Evolutionary conservation across 2,888 invertebrate species (phyloP), one percentile per base, ranked within the genome.

Genomic region (Chironomus tentans): DNA sequence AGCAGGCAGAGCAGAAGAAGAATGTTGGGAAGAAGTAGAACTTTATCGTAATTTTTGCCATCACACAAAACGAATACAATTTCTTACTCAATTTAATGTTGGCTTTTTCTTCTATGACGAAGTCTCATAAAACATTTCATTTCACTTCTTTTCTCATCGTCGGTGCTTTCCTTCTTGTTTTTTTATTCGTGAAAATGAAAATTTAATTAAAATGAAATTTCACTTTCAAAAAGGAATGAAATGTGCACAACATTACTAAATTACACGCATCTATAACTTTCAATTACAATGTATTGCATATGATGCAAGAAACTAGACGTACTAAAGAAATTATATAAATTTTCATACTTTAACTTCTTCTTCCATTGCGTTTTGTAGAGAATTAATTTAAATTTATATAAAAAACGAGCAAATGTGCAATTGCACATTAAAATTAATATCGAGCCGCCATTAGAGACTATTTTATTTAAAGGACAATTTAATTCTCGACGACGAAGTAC

Each of bases 11-110:
- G 65, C 65, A 24, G 13, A 56, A 56, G 15, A 56, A 56, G 56
- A 56, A 56, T n/a, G 18, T 15, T 18, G n/a, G 2, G 7, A 18
- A 65, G 65, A 21, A 21, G 65, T 21, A 65, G 24, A 21, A 24
- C 65, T 21, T 65, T 65, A 65, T 65, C 62, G 62, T 18, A 21
- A 15, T 50, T 50, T 18, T 56, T 56, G 56, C 22, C 65, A 65
- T 65, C 65, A 65, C 22, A 65, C 65, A 56, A 56, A 56, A 56
- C 56, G 56, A 56, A 56, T 28, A 72, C 62, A 74, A 74, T 74
- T 74, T 74, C 47, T 65, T 68, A 74, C 38, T 74, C 74, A 74
- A 74, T 74, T 74, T 74, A 74, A 74, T 74, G 12, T 46, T 71
- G 22, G 38, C 24, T 38, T 24, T 71, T 61, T 71, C 71, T 46